A percentile compares a stretch with the other conserved stretches of the same genome.
Conservation (phyloP, 2,113 vertebrate genomes). For the Colistium nudipinnis region DNA sequence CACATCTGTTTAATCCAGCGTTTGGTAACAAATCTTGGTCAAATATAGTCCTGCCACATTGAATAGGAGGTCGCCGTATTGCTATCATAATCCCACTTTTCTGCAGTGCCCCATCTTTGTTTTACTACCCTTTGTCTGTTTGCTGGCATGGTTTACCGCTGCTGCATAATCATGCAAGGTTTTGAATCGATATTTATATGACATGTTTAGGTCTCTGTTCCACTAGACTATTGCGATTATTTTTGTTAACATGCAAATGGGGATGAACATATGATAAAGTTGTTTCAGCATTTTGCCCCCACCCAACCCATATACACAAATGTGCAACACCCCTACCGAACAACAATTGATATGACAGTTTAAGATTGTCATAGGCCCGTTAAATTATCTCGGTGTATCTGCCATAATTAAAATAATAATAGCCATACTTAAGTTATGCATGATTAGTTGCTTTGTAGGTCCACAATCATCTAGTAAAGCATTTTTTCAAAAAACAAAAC, state of each 20-base stretch:
- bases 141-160: conserved; percentile 8
- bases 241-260: not conserved
- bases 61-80: not conserved
- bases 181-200: not conserved
- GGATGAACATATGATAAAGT: conserved; percentile 1
- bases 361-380: not conserved
- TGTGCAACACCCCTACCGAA: not conserved
- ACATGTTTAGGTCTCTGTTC: not conserved
- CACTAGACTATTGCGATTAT: fast-evolving
- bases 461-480: no score
- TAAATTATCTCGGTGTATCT: not conserved
- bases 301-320: not conserved
- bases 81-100: not conserved
- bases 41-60: not conserved
- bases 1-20: not conserved
- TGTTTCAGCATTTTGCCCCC: not conserved
- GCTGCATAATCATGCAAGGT: not conserved
- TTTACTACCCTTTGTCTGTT: conserved; percentile 39
- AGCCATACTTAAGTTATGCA: no score
- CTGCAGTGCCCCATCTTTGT: conserved; percentile 10
- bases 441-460: no score
- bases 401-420: no score
- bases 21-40: not conserved
- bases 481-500: no score
- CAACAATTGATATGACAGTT: not conserved